Base-by-base conservation (phyloP, 23 tunicate genomes). In the Oikopleura dioica region DNA sequence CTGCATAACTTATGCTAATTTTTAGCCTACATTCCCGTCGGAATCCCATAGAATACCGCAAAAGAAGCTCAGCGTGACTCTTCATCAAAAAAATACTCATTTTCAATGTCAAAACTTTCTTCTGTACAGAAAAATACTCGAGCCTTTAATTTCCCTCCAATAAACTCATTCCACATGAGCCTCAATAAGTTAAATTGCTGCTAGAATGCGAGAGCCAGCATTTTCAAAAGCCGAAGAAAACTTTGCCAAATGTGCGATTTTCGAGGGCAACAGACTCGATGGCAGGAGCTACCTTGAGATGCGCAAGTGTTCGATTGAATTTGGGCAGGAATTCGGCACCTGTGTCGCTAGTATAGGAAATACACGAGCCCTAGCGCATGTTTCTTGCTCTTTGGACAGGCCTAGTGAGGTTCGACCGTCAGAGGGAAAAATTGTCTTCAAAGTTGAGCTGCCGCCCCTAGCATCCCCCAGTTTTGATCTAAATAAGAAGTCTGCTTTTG, bases 391-490 rank as follows among this genome's bases (percentile, higher is more conserved):
- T 37, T 35, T 92, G 78, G 94, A 86, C 69, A 37, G 87, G 50
- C 98, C 98, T 0, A 80, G 59, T 36, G 98, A 92, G 76, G 81
- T 83, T 36, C 63, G 98, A 21, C 87, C 85, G 0, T 80, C 59
- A 78, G 98, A 92, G 80, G 98, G 98, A 5, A 80, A 78, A 36
- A 38, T 92, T 67, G 69, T 59, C 67, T 77, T 92, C 67, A 79
- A 87, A 50, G 81, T 92, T 37, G 98, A 92, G 76, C 76, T 92
- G 81, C 87, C 98, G 23, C 81, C 94, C 30, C 50, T 92, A 77
- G 98, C 88, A 36, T 81, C 83, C 28, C 83, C 85, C 21, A 1
- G 69, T 28, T 82, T 85, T 80, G 98, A 92, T 76, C 85, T 87
- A 50, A 51, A 86, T 30, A 85, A 81, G 72, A 87, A 79, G 69